These are phyloP conservation scores for Oxyruncus cristatus DNA, from an alignment of 2,113 vertebrate species.

Conservation along the genomic window DNA sequence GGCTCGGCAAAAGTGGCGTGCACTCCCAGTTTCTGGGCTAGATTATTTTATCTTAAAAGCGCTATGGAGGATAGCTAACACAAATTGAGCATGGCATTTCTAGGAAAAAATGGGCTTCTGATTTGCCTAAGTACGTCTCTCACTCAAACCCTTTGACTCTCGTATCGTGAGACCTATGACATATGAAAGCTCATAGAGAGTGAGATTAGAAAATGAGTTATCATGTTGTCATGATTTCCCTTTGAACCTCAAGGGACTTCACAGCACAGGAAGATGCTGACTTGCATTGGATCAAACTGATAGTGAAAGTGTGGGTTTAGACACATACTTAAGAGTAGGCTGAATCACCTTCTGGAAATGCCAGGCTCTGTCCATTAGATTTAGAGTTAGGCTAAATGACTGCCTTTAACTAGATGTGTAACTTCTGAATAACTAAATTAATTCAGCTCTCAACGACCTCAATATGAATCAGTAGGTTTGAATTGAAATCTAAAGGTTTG, in stretches of 20 bases:
- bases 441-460: not conserved
- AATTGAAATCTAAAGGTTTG: not conserved
- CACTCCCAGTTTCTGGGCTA: not conserved
- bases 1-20: not conserved
- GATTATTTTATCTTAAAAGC: conserved; percentile 17
- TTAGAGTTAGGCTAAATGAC: not conserved
- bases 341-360: conserved; percentile 4
- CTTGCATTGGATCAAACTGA: conserved; percentile 23
- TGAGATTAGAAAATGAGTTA: conserved; percentile 8
- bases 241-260: conserved; percentile 24
- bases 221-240: conserved; percentile 9
- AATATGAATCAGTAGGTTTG: not conserved
- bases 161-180: not conserved
- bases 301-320: conserved; percentile 36
- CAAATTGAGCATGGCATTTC: not conserved
- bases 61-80: not conserved
- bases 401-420: not conserved
- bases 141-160: not conserved
- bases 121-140: not conserved
- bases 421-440: not conserved
- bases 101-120: not conserved
- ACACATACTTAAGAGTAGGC: not conserved
- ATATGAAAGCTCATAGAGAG: not conserved
- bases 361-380: not conserved
- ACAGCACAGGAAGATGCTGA: conserved; percentile 31